A percentile compares a stretch with the other conserved stretches of the same genome.
phyloP scores from a whole-genome alignment of 2,888 invertebrate genomes.

The Nymphalis polychloros region DNA sequence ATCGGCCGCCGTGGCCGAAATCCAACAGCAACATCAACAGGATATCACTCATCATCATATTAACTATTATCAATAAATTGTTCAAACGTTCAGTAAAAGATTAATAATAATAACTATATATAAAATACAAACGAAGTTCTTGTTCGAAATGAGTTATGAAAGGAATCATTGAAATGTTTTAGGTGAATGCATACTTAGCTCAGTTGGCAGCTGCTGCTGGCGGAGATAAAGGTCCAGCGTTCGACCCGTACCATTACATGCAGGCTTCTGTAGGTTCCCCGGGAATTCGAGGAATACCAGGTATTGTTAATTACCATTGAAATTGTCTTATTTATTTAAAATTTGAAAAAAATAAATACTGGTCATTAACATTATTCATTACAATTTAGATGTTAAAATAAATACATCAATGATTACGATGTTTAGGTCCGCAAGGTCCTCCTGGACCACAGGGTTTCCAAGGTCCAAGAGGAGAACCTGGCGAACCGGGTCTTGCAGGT shows the following conservation, averaged over 20 bases:
- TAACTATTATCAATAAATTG: too few relatives aligned
- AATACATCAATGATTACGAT: background rate
- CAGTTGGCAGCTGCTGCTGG: constrained; percentile 87
- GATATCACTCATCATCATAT: too few relatives aligned
- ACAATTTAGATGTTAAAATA: background rate
- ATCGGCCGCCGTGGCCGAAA: too few relatives aligned
- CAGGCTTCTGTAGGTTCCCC: constrained; percentile 90
- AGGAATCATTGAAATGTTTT: background rate
- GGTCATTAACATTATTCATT: too few relatives aligned
- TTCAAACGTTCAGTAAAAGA: too few relatives aligned
- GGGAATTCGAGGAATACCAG: constrained; percentile 90
- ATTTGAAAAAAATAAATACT: too few relatives aligned
- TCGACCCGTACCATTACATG: constrained; percentile 87
- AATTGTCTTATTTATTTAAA: too few relatives aligned
- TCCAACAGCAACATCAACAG: too few relatives aligned
- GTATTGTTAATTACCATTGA: constrained; percentile 51
- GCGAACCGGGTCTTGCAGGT: constrained; percentile 87
- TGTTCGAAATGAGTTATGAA: too few relatives aligned
- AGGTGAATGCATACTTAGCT: constrained; percentile 88
- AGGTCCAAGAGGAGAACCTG: constrained; percentile 89
- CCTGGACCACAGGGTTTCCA: constrained; percentile 90
- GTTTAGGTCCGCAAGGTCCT: constrained; percentile 74
- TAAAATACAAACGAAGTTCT: too few relatives aligned
- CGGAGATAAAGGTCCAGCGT: constrained; percentile 89
- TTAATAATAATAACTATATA: too few relatives aligned